Evolutionary conservation across 2,888 invertebrate species (phyloP), one percentile per base, ranked within the genome.

Genomic region (Drosophila suboccidentalis): DNA sequence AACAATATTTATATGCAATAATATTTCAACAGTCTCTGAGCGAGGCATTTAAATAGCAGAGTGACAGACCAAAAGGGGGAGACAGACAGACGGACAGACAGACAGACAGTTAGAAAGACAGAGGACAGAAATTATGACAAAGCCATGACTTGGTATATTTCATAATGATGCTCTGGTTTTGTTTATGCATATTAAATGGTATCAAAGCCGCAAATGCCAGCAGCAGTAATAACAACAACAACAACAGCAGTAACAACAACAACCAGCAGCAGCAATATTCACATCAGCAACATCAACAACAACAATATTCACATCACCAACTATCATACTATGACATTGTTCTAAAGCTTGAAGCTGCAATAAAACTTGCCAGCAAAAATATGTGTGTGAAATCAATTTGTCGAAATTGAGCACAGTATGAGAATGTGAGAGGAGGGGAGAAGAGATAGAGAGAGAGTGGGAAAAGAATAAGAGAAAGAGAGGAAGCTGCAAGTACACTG

Each of bases 321-420:
- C 62, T 59, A 26, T 26, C 26, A 26, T 26, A 57, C 57, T 29
- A 32, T 71, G 58, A 58, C 53, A 66, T 57, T 78, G 68, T 66
- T 38, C 46, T 22, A 36, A 34, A 46, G 39, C 32, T 19, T 58
- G 29, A 17, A 29, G 51, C 58, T 51, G 58, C 51, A 54, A 47
- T 49, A 49, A 55, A 60, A 58, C 65, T 72, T 59, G 57, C 22
- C 4, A 53, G 78, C 62, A 72, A 69, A 72, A 69, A 65, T 81
- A 65, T 81, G 79, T 80, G 84, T 89, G 85, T 89, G 87, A 87
- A 85, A 85, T 85, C 85, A 85, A 85, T 85, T 85, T 85, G 89
- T 85, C 79, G 63, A 84, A 89, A 85, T 89, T 80, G 71, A 74
- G 82, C 74, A 68, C 74, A 79, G 47, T 22, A 32, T 8, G 17